Conservation (phyloP, 2,888 invertebrate genomes). For the Sialis lutaria region DNA sequence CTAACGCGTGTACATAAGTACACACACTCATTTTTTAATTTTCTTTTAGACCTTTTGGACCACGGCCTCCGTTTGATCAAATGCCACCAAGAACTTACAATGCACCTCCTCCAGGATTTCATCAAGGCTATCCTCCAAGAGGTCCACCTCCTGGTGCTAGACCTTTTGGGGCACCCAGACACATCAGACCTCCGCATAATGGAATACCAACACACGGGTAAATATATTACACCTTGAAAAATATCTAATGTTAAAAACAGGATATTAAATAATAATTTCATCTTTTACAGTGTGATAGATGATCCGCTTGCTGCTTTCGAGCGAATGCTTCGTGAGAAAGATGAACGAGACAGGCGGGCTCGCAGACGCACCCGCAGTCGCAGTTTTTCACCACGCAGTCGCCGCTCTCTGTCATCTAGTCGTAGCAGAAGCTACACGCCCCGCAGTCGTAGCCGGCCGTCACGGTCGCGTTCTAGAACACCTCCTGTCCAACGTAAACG, state of each 20-base stretch:
- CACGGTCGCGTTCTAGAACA: conserved; percentile 18
- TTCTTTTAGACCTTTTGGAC: conserved; percentile 7
- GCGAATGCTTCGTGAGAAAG: conserved; percentile 70
- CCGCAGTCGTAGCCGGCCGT: conserved; percentile 20
- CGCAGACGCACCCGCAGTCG: conserved; percentile 36
- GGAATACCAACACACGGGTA: conserved; percentile 34
- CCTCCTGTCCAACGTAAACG: conserved; percentile 15
- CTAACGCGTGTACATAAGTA: too few species aligned
- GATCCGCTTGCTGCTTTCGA: conserved; percentile 79
- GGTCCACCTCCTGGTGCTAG: conserved; percentile 8
- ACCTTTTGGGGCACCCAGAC: conserved; percentile 4
- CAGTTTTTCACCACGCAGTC: conserved; percentile 26
- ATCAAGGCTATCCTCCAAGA: conserved; percentile 14
- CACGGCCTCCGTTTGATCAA: conserved; percentile 17
- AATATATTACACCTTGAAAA: conserved; percentile 9
- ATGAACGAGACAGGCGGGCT: conserved; percentile 45
- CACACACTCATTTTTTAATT: too few species aligned
- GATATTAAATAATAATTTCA: conserved; percentile 1
- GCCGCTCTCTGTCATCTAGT: conserved; percentile 24
- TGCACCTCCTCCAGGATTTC: conserved; percentile 21
- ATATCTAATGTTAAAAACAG: neutral
- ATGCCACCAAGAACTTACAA: conserved; percentile 20
- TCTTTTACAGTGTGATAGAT: conserved; percentile 43
- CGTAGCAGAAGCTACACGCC: conserved; percentile 24
- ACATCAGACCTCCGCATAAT: conserved; percentile 28